Evolutionary conservation across 2,113 vertebrate genomes (phyloP).

Genomic region (Ammodytes dubius): DNA sequence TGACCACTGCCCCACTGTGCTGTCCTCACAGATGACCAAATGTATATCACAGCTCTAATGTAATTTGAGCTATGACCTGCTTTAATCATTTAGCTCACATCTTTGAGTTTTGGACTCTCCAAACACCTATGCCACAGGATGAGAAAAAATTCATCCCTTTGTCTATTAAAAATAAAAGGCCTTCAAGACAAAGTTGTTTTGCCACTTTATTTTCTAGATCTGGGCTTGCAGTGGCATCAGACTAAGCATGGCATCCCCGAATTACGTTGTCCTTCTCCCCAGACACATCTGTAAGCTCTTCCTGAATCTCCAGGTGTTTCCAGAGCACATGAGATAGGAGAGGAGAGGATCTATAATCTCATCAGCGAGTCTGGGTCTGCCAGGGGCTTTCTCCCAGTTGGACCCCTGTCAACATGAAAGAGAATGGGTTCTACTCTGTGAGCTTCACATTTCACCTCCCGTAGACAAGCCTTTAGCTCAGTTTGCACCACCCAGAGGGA

Average conservation of each 20-base stretch:
- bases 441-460: too few relatives aligned
- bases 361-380: not conserved
- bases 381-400: not conserved
- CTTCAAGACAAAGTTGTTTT: not conserved
- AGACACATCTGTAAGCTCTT: not conserved
- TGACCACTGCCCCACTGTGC: slow-evolving; percentile 7
- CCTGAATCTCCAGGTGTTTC: not conserved
- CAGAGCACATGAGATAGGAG: not conserved
- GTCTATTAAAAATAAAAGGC: not conserved
- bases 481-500: not conserved
- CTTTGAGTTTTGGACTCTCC: not conserved
- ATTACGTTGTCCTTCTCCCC: not conserved
- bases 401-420: not conserved
- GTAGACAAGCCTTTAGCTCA: not conserved
- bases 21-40: not conserved
- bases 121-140: not conserved
- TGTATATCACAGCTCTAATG: not conserved
- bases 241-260: not conserved
- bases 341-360: not conserved
- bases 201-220: not conserved
- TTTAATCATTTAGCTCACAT: not conserved
- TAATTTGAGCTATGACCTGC: not conserved
- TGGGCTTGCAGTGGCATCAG: not conserved
- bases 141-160: not conserved
- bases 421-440: too few relatives aligned